Evolutionary conservation across 2,888 invertebrate genomes (phyloP).

Genomic region (Exocentrus adspersus): DNA sequence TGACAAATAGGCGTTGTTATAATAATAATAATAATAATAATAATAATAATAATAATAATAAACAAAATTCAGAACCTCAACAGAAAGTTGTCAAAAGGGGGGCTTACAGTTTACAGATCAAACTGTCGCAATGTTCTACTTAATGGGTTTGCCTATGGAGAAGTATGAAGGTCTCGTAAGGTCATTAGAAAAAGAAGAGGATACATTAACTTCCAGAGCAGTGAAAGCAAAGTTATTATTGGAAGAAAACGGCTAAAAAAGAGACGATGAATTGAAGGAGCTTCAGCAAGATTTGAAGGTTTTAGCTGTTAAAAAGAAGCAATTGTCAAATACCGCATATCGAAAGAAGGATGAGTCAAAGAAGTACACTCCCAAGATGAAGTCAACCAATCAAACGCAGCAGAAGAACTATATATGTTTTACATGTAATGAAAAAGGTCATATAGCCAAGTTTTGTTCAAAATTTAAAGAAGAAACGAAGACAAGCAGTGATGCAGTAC

Average conservation of each 20-base stretch:
- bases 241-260: not conserved
- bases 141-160: not conserved
- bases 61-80: not conserved
- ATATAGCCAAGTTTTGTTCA: not conserved
- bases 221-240: not conserved
- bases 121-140: not conserved
- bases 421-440: not conserved
- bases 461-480: too few species aligned
- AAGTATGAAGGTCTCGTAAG: not conserved
- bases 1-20: too few species aligned
- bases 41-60: too few species aligned
- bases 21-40: too few species aligned
- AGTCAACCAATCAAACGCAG: not conserved
- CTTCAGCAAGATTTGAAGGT: not conserved
- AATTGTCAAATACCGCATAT: not conserved
- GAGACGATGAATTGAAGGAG: not conserved
- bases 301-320: not conserved
- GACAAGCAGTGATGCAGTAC: too few species aligned
- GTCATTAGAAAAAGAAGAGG: not conserved
- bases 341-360: too few species aligned
- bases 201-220: not conserved
- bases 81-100: not conserved
- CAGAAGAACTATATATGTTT: not conserved
- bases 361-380: too few species aligned
- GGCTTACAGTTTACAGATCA: not conserved